Evolutionary conservation across 2,888 invertebrate genomes (phyloP).

Genomic region (Platerodrilus igneus): DNA sequence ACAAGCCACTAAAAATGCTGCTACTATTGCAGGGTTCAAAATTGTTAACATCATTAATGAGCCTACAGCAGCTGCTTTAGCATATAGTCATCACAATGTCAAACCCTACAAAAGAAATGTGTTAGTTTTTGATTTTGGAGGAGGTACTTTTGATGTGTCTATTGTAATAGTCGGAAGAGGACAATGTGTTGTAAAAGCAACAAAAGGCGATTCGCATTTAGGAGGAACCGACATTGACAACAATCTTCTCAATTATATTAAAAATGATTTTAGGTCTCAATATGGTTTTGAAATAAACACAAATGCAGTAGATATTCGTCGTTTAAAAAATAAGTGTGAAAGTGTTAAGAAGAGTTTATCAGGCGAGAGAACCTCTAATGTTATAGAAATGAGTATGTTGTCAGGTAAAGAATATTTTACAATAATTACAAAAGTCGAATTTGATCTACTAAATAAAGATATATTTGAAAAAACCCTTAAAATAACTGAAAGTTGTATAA

Average conservation of each 20-base stretch:
- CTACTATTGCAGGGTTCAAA: slow-evolving; percentile 28
- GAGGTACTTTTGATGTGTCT: slow-evolving; percentile 34
- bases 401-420: slow-evolving; percentile 1
- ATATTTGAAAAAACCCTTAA: slow-evolving; percentile 27
- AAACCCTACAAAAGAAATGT: slow-evolving; percentile 21
- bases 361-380: no score
- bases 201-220: slow-evolving; percentile 32
- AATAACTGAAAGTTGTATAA: slow-evolving; percentile 26
- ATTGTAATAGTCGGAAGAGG: slow-evolving; percentile 22
- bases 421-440: slow-evolving; percentile 24
- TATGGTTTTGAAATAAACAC: slow-evolving; percentile 19
- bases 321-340: slow-evolving; percentile 28
- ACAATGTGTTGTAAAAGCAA: slow-evolving; percentile 25
- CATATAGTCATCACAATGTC: slow-evolving; percentile 22
- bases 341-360: slow-evolving; percentile 25
- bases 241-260: slow-evolving; percentile 24
- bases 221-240: slow-evolving; percentile 34
- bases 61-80: slow-evolving; percentile 33
- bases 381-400: no score
- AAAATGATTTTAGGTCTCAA: slow-evolving; percentile 18
- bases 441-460: slow-evolving; percentile 26
- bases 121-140: slow-evolving; percentile 33
- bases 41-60: slow-evolving; percentile 29
- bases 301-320: slow-evolving; percentile 14
- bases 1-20: slow-evolving; percentile 32